A percentile compares a stretch with the other conserved stretches of the same genome.
Conservation (phyloP, 2,113 vertebrate genomes). For the Zosterops lateralis region DNA sequence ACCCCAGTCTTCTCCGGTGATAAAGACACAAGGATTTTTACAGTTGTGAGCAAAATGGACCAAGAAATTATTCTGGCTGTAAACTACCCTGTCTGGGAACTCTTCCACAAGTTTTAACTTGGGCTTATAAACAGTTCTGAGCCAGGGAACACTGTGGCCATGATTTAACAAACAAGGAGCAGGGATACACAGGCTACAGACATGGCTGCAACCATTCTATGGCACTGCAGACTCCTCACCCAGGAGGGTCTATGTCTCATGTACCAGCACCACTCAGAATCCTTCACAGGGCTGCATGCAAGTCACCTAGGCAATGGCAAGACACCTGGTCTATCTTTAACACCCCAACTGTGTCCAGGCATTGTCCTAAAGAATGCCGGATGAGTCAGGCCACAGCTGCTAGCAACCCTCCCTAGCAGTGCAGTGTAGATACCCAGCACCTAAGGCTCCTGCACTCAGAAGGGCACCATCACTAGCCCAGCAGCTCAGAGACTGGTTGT, state of each 20-base stretch:
- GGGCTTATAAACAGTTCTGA: accelerated
- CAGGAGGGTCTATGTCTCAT: not conserved
- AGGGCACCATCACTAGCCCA: not conserved
- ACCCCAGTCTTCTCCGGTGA: not conserved
- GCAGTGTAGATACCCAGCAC: not conserved
- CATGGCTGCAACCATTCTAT: accelerated
- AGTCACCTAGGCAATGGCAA: not conserved
- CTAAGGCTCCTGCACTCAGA: not conserved
- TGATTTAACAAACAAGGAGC: not conserved
- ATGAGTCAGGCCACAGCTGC: not conserved
- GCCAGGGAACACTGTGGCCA: not conserved
- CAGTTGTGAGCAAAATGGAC: not conserved
- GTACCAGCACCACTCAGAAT: not conserved
- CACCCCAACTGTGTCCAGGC: not conserved
- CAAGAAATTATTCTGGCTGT: not conserved
- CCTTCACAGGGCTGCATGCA: not conserved
- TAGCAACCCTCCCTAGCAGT: not conserved
- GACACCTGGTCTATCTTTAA: not conserved
- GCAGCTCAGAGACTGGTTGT: not conserved
- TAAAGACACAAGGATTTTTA: not conserved
- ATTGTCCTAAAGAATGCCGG: not conserved
- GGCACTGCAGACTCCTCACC: not conserved
- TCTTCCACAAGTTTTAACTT: not conserved
- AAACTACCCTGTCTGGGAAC: not conserved
- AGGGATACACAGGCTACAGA: not conserved